Base-by-base conservation (phyloP, 2,888 invertebrate species). In the Dexiosoma caninum region DNA sequence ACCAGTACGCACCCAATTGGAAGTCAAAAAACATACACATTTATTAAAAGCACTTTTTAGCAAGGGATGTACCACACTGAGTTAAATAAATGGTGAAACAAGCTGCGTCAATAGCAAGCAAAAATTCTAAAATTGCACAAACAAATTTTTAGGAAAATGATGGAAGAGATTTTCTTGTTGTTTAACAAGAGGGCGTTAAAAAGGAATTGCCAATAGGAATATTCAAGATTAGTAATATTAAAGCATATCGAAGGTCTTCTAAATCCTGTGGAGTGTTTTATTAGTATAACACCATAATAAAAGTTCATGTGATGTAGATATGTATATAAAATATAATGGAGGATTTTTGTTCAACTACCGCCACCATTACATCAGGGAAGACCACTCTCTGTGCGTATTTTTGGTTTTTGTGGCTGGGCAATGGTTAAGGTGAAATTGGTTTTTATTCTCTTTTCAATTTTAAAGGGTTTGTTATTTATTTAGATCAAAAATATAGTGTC, bases 101-200 rank as follows among this genome's bases (percentile, higher is more conserved):
- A 62, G 35, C 84, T 82, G 86, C 85, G 85, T 86, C 87, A 87
- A 86, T 83, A 86, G 83, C 82, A 79, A 82, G 55, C 81, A 79
- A 66, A 72, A 62, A 82, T 74, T 44, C 0, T 71, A n/a, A 75
- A 81, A 82, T 66, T 77, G 74, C 78, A 80, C 76, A 69, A 71
- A 82, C 85, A 85, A 86, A 86, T 84, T 84, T 80, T 49, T 42
- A 19, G 19, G 16, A 19, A 35, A 42, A 19, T 35, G 4, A 12
- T 64, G 1, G 9, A 12, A 78, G 42, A 75, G 42, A 35, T 46
- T 4, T 27, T 21, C 3, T 53, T 27, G 8, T 9, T 4, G 53
- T 37, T 14, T 37, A 14, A 51, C 16, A 40, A 55, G 30, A 55
- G 32, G 32, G 19, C 16, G 14, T 12, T 55, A 30, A 9, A 60